These are phyloP conservation scores for Alviniconcha strummeri DNA, from an alignment of 2,888 invertebrate species.

Conservation along the genomic window DNA sequence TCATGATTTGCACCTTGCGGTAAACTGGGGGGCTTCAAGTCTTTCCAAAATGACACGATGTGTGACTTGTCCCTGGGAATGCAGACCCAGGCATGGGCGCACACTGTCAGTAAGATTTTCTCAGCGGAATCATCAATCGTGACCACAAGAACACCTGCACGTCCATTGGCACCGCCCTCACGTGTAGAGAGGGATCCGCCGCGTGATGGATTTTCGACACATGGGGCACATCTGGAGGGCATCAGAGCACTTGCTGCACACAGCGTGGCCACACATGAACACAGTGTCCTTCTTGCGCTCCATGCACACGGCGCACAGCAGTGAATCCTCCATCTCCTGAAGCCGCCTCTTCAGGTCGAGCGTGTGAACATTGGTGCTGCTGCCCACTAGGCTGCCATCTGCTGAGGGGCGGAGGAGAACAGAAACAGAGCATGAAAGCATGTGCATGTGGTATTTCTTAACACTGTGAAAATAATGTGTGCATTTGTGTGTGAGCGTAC, in stretches of 20 bases:
- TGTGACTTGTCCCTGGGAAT: too few relatives aligned
- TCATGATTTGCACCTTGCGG: too few relatives aligned
- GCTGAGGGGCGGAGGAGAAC: not conserved
- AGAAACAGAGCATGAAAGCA: not conserved
- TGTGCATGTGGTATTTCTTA: too few relatives aligned
- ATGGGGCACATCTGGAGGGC: slow-evolving; percentile 90
- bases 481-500: too few relatives aligned
- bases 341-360: slow-evolving; percentile 78
- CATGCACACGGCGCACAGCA: slow-evolving; percentile 91
- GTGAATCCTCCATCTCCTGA: slow-evolving; percentile 89
- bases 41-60: too few relatives aligned
- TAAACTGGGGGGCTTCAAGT: too few relatives aligned
- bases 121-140: too few relatives aligned
- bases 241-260: slow-evolving; percentile 87
- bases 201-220: slow-evolving; percentile 84
- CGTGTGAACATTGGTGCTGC: not conserved
- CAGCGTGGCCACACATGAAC: slow-evolving; percentile 91
- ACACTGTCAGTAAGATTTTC: too few relatives aligned
- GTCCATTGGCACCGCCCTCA: not conserved
- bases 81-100: too few relatives aligned
- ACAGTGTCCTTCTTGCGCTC: slow-evolving; percentile 87
- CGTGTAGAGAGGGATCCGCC: slow-evolving; percentile 30
- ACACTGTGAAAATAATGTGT: too few relatives aligned
- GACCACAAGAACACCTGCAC: too few relatives aligned
- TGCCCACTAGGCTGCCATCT: slow-evolving; percentile 38